Base-by-base conservation (phyloP, 2,797 vertebrate species). In the Onychomys arenicola region DNA sequence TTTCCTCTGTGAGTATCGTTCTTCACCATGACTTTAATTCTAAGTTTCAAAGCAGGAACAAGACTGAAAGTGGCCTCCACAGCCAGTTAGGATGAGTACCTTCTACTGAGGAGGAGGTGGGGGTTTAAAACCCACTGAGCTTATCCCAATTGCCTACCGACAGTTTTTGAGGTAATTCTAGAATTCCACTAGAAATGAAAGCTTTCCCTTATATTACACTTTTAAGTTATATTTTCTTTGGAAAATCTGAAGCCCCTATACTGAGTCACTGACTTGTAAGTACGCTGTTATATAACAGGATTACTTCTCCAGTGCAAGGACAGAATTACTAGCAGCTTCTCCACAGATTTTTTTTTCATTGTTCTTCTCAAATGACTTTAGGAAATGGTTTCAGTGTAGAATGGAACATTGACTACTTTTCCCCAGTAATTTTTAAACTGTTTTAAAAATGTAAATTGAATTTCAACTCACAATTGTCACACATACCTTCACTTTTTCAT, bases 401-500 rank as follows among this genome's bases (percentile, higher is more conserved):
- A 82, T 63, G n/a, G 55, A 89, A 87, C 6, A 14, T 14, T 43
- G 65, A 75, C 37, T 81, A 46, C 29, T 67, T 49, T 17, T 12
- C 19, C 59, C 17, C 27, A 2, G 17, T 23, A 13, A 29, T 46
- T 12, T 49, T 11, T 34, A 6, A 17, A 13, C 40, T 49, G 11
- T 49, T 81, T 83, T 63, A n/a, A 83, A 49, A 67, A 32, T 25
- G 11, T 34, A 23, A 85, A 43, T 10, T 16, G 2, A 80, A 59
- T 55, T 52, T 57, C 8, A 91, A 23, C 46, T 59, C 14, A 11
- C 2, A 25, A 17, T 25, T 61, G 49, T 43, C n/a, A 80, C n/a
- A 80, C 73, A 0, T 98, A 99, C 99, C 99, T 99, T 98, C 97
- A 99, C 98, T 98, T 99, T 99, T 97, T 99, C 99, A 0, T 97